Base-by-base conservation (phyloP, 1,140 invertebrate species). In the Dendroctonus ponderosae region DNA sequence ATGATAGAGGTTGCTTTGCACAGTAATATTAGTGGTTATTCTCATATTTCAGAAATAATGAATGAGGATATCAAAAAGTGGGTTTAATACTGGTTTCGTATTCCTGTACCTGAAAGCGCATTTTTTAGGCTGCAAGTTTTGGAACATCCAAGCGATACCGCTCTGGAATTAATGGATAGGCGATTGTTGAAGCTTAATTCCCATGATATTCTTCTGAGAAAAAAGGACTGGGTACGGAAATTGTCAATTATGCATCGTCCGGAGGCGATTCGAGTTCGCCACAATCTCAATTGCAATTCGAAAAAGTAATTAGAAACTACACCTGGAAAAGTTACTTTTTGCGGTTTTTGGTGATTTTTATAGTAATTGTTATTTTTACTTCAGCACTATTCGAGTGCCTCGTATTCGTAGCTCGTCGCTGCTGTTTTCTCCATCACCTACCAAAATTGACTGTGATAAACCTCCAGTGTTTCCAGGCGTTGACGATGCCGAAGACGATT, bases 401-500 rank as follows among this genome's bases (percentile, higher is more conserved):
- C 66, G 70, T 48, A 59, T 71, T 52, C 64, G 68, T 15, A 69
- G 54, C 50, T 64, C 68, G 8, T 67, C 70, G 3, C 43, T 72
- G 11, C 39, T 72, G 39, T 62, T 66, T 43, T 39, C 70, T 5
- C 50, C 54, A 5, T 58, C 62, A 7, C 62, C 62, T 3, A 65
- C 62, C 6, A 14, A 38, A 9, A 9, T 50, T 11, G 62, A 57
- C 7, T n/a, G 8, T 12, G 50, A n/a, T 3, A 58, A 57, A 11
- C 7, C 53, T 0, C 62, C 62, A 40, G 6, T 14, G 41, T 65
- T 58, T 11, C 62, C 53, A 14, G 15, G 8, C 12, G 54, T 46
- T 52, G 62, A 66, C 46, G 68, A 67, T 79, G 83, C 85, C 70
- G 75, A 79, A 75, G 76, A 78, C 56, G 78, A 75, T 41, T 80